These are phyloP conservation scores for Canis aureus DNA, from an alignment of 2,113 vertebrate genomes.

Conservation along the genomic window DNA sequence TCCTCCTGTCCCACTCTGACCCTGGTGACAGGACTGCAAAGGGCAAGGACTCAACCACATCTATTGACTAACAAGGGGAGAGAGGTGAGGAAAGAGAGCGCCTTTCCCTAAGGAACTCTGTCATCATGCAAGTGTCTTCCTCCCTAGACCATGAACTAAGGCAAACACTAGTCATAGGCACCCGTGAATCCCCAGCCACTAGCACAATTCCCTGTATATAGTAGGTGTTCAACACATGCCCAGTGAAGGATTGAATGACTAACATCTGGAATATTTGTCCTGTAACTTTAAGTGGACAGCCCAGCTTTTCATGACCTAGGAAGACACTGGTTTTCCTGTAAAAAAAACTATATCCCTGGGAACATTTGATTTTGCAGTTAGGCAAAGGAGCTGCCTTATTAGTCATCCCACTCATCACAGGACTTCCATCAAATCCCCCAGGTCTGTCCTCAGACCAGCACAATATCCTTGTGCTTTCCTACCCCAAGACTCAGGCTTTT, in stretches of 20 bases:
- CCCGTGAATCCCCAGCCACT: neutral
- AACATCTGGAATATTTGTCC: neutral
- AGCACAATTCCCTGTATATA: neutral
- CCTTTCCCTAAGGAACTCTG: neutral
- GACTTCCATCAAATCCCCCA: neutral
- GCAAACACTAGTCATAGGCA: neutral
- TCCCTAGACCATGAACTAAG: neutral
- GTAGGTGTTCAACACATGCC: neutral
- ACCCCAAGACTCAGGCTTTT: neutral
- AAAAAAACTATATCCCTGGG: neutral
- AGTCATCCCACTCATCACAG: neutral
- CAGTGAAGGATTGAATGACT: neutral
- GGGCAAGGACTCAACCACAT: neutral
- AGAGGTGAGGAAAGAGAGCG: neutral
- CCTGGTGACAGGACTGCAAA: neutral
- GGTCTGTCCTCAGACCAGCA: neutral
- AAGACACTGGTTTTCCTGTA: constrained; percentile 21
- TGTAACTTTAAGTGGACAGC: neutral
- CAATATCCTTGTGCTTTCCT: neutral
- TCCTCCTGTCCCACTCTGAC: neutral
- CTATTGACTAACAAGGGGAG: neutral
- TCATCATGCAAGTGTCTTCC: neutral
- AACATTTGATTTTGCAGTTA: neutral
- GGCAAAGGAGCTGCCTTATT: neutral
- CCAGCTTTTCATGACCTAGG: neutral